Conservation (phyloP, 2,888 invertebrate species). For the Cantharis flavilabris region DNA sequence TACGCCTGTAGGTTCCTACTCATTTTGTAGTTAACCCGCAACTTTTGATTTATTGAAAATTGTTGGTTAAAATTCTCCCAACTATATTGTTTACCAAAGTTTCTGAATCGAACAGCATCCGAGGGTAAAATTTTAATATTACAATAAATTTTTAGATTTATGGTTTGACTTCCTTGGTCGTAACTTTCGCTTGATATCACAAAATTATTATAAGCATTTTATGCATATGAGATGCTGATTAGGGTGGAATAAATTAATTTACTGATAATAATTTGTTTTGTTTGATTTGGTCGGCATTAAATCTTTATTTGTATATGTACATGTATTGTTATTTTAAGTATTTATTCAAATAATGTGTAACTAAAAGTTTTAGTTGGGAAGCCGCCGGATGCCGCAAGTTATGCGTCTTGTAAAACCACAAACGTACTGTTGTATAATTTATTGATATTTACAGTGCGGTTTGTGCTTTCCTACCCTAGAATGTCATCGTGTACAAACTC, state of each 20-base stretch:
- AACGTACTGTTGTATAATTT: constrained; percentile 50
- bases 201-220: background rate
- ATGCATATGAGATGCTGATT: background rate
- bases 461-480: constrained; percentile 34
- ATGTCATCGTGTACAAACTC: constrained; percentile 39
- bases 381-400: constrained; percentile 43
- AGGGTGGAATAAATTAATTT: background rate
- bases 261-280: background rate
- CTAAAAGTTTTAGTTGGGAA: constrained; percentile 18
- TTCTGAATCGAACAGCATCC: background rate
- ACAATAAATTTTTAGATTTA: background rate
- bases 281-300: background rate
- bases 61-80: background rate
- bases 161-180: background rate
- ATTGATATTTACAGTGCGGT: constrained; percentile 49
- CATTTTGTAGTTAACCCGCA: background rate
- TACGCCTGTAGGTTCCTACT: background rate
- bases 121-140: background rate
- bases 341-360: constrained; percentile 25
- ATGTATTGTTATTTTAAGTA: constrained; percentile 9
- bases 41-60: background rate
- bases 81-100: background rate
- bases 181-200: background rate
- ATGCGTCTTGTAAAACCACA: constrained; percentile 49
- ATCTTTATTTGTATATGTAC: background rate